Conservation (phyloP, 2,113 vertebrate species). For the Panthera tigris region DNA sequence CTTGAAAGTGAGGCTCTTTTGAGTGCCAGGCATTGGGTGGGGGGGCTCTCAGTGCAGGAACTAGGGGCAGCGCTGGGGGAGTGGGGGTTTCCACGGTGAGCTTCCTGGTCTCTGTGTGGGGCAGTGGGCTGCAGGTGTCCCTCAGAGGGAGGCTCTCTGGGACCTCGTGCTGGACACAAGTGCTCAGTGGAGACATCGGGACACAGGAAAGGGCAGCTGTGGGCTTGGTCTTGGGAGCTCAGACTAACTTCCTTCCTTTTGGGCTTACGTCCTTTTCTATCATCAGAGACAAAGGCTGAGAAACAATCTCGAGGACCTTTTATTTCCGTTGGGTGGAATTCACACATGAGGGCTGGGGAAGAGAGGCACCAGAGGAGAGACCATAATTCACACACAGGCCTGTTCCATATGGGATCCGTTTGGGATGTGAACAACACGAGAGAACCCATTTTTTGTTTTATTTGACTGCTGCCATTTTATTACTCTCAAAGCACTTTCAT, state of each 20-base stretch:
- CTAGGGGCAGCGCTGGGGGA: background rate
- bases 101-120: background rate
- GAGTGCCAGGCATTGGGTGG: background rate
- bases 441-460: background rate
- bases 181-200: background rate
- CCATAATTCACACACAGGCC: fast-evolving
- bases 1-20: background rate
- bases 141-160: background rate
- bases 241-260: background rate
- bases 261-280: background rate
- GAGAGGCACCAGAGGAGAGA: background rate
- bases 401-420: background rate
- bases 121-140: background rate
- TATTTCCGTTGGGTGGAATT: background rate
- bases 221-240: background rate
- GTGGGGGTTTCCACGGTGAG: background rate
- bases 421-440: background rate
- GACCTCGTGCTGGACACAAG: background rate
- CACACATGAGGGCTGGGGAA: background rate
- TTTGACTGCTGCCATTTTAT: background rate
- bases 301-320: background rate
- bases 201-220: background rate
- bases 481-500: background rate
- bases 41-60: no score
- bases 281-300: background rate